Base-by-base conservation (phyloP, 2,113 vertebrate genomes). In the Progne subis region DNA sequence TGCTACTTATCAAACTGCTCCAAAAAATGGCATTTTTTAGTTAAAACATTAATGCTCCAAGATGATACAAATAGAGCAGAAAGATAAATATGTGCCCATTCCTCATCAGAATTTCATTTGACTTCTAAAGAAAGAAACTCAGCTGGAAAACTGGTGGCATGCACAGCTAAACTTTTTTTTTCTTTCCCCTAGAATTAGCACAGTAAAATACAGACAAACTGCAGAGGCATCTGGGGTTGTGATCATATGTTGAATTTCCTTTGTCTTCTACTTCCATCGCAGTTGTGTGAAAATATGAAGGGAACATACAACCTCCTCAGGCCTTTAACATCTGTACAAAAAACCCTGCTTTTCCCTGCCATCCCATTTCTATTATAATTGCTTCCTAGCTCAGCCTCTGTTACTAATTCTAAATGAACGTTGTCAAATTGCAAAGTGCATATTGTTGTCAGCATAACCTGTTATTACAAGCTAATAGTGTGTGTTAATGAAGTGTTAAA, bases 401-500 rank as follows among this genome's bases (percentile, higher is more conserved):
- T 67, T 87, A 44, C n/a, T 86, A 88, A 86, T 86, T 88, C 79
- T 77, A 90, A 86, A 75, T 80, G 16, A 78, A 92, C 29, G 49
- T n/a, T 95, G 56, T 92, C 64, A 90, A 88, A 92, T 71, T 88
- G 60, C 53, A 67, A 92, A 92, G 53, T 34, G 67, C 17, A 24
- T 34, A 59, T 52, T 96, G 43, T 94, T 94, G 83, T 92, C 34
- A 81, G 60, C 74, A 69, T 67, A 90, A 70, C 93, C 78, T 82
- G 71, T 90, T 93, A 72, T 88, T 82, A 72, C 69, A 74, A 0
- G 0, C 70, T 69, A 55, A 86, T 74, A 26, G 18, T 34, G 31
- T 12, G 47, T 86, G 82, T n/a, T 92, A 94, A 91, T 85, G 70
- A 96, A 92, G 76, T 89, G 84, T 86, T 94, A 95, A 94, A 79